A percentile compares a stretch with the other conserved stretches of the same genome.
Evolutionary conservation across 2,113 vertebrate genomes (phyloP).

Genomic region (Capreolus pygargus): DNA sequence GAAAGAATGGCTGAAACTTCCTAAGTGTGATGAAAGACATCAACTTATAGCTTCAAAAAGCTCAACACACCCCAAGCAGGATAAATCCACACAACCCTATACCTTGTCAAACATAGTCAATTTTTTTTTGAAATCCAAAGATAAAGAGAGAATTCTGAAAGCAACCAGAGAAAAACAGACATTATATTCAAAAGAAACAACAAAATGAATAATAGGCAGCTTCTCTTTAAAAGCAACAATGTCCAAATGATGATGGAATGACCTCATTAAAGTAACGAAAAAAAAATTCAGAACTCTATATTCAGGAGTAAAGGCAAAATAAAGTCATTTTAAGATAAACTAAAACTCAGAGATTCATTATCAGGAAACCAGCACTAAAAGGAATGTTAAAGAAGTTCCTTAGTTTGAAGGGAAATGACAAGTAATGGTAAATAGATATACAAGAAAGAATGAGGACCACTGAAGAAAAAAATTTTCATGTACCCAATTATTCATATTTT

Average conservation of each 20-base stretch:
- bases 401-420: background rate
- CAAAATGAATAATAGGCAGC: background rate
- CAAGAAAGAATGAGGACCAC: background rate
- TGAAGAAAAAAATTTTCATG: background rate
- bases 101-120: background rate
- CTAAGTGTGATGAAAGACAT: background rate
- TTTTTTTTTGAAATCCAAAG: background rate
- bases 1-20: background rate
- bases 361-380: background rate
- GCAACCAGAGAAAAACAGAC: background rate
- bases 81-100: background rate
- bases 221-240: background rate
- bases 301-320: constrained; percentile 12
- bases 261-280: background rate
- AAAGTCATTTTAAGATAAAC: background rate
- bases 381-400: background rate
- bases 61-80: background rate
- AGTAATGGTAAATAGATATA: background rate
- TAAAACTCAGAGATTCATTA: background rate
- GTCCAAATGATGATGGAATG: background rate
- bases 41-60: background rate
- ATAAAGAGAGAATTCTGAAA: background rate
- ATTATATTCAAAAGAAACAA: background rate
- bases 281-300: background rate
- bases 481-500: background rate